Conservation (phyloP, 1,140 invertebrate genomes). For the Nylanderia fulva region DNA sequence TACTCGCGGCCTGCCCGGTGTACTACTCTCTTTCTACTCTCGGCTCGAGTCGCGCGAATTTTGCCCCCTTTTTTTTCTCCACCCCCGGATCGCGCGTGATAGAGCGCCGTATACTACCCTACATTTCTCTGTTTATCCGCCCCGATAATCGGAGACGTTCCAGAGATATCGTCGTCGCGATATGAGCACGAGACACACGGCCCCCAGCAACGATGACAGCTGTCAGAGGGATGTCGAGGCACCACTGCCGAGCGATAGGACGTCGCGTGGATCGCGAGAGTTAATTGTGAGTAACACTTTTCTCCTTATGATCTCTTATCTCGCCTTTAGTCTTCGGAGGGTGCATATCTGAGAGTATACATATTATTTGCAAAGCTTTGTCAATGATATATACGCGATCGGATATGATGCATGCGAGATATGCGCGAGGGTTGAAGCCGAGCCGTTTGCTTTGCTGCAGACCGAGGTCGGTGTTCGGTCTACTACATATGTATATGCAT, state of each 20-base stretch:
- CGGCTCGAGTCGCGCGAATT: not conserved
- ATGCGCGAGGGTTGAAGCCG: not conserved
- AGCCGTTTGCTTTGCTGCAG: not conserved
- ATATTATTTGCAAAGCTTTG: not conserved
- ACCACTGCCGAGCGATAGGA: conserved; percentile 42
- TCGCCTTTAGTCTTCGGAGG: not conserved
- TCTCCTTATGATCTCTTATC: not conserved
- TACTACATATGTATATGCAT: not conserved
- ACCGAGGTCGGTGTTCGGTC: not conserved
- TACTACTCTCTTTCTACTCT: not conserved
- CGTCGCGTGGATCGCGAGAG: conserved; percentile 61
- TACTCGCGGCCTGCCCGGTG: not conserved
- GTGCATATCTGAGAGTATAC: too few relatives aligned
- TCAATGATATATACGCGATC: too few relatives aligned
- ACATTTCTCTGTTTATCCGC: conserved; percentile 9
- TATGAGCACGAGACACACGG: conserved; percentile 49
- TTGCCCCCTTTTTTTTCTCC: not conserved
- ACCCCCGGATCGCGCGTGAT: not conserved
- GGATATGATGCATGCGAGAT: too few relatives aligned
- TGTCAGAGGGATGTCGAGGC: conserved; percentile 70
- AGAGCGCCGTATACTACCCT: not conserved
- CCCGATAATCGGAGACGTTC: not conserved
- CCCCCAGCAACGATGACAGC: conserved; percentile 61
- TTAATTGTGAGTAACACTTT: conserved; percentile 74
- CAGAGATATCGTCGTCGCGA: not conserved